Evolutionary conservation across 1,140 invertebrate genomes (phyloP).

Genomic region (Drosophila arawakana): DNA sequence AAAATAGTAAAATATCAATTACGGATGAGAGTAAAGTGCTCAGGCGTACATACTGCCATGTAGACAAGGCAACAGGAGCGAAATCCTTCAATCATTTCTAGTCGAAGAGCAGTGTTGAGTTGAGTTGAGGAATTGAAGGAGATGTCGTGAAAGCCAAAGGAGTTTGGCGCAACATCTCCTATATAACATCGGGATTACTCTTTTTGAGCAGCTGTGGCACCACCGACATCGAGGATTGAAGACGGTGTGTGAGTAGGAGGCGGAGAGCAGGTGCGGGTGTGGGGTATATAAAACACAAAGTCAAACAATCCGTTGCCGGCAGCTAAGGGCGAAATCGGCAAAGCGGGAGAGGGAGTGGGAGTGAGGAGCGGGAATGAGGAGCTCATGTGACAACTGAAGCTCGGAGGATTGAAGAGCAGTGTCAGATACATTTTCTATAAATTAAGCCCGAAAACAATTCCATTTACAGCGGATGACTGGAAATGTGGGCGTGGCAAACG

Average conservation of each 20-base stretch:
- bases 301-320: slow-evolving; percentile 10
- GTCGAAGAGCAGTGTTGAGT: slow-evolving; percentile 30
- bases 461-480: slow-evolving; percentile 49
- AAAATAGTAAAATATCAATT: slow-evolving; percentile 82
- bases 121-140: not conserved
- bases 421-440: slow-evolving; percentile 74
- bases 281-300: slow-evolving; percentile 27
- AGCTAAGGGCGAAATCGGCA: slow-evolving; percentile 21
- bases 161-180: slow-evolving; percentile 12
- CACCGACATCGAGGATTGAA: slow-evolving; percentile 33
- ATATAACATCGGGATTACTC: slow-evolving; percentile 46
- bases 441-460: slow-evolving; percentile 74
- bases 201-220: slow-evolving; percentile 38
- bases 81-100: slow-evolving; percentile 80
- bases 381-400: slow-evolving; percentile 45
- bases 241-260: not conserved
- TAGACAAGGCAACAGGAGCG: slow-evolving; percentile 31
- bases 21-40: slow-evolving; percentile 73
- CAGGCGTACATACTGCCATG: slow-evolving; percentile 5
- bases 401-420: slow-evolving; percentile 37
- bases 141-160: not conserved
- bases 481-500: slow-evolving; percentile 25
- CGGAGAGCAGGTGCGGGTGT: no score
- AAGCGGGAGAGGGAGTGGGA: not conserved
- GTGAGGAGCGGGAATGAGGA: not conserved